Evolutionary conservation across 2,797 vertebrate species (phyloP).

Genomic region (Lepus townsendii): DNA sequence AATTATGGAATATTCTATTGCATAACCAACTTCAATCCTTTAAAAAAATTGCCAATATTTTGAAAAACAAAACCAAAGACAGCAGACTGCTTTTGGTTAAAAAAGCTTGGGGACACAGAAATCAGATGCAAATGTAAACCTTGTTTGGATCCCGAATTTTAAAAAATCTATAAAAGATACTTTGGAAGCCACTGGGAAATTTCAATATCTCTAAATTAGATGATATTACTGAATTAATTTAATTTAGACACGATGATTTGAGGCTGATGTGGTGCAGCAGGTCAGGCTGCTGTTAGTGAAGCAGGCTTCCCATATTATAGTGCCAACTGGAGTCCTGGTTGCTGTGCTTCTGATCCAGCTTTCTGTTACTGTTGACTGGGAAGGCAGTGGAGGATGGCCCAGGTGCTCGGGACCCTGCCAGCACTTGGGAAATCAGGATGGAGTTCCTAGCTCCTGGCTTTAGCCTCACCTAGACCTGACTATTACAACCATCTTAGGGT

Average conservation of each 20-base stretch:
- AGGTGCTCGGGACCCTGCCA: no score
- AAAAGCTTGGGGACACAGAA: neutral
- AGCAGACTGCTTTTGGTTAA: neutral
- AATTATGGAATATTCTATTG: conserved; percentile 23
- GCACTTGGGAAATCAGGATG: no score
- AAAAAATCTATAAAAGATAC: neutral
- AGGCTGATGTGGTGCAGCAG: no score
- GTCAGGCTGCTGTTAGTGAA: no score
- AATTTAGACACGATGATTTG: neutral
- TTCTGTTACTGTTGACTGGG: no score
- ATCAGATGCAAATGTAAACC: neutral
- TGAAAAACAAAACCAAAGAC: conserved; percentile 48
- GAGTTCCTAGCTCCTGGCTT: no score
- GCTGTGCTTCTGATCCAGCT: no score
- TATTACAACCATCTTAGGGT: no score
- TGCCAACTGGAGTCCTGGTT: no score
- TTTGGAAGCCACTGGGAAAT: neutral
- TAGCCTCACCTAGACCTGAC: no score
- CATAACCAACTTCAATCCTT: conserved; percentile 32
- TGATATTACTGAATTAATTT: conserved; percentile 12
- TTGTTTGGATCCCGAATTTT: neutral
- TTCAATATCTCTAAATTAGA: conserved; percentile 9
- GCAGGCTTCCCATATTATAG: no score
- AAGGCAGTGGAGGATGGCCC: no score
- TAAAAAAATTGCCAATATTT: neutral